Conservation (phyloP, 2,113 vertebrate genomes). For the Manacus vitellinus region DNA sequence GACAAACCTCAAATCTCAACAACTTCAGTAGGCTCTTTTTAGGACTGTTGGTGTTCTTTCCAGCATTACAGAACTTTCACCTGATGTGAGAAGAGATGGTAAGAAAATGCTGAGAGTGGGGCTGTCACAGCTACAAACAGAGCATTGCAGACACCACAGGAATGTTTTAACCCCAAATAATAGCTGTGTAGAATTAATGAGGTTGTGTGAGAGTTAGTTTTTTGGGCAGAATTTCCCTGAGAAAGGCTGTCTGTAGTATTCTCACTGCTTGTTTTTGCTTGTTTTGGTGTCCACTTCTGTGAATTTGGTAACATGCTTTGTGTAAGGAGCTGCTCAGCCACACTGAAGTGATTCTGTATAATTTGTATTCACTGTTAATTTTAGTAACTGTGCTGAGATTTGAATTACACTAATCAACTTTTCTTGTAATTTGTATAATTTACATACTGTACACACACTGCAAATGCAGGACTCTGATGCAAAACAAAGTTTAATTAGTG, state of each 20-base stretch:
- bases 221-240: not conserved
- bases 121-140: not conserved
- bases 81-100: not conserved
- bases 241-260: not conserved
- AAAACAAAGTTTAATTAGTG: conserved; percentile 76
- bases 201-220: not conserved
- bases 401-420: conserved; percentile 75
- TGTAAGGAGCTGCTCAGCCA: conserved; percentile 16
- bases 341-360: conserved; percentile 40
- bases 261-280: not conserved
- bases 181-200: not conserved
- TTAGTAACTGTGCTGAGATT: conserved; percentile 70
- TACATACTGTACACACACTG: conserved; percentile 73
- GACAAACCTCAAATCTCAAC: not conserved
- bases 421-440: conserved; percentile 75
- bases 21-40: not conserved
- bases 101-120: not conserved
- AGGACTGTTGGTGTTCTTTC: not conserved
- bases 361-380: conserved; percentile 75
- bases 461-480: conserved; percentile 70
- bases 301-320: conserved; percentile 19
- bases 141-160: not conserved
- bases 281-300: conserved; percentile 31
- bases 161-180: not conserved
- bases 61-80: not conserved